Evolutionary conservation across 2,113 vertebrate genomes (phyloP), one percentile per base, ranked within the genome.

Genomic region (Fregata magnificens): DNA sequence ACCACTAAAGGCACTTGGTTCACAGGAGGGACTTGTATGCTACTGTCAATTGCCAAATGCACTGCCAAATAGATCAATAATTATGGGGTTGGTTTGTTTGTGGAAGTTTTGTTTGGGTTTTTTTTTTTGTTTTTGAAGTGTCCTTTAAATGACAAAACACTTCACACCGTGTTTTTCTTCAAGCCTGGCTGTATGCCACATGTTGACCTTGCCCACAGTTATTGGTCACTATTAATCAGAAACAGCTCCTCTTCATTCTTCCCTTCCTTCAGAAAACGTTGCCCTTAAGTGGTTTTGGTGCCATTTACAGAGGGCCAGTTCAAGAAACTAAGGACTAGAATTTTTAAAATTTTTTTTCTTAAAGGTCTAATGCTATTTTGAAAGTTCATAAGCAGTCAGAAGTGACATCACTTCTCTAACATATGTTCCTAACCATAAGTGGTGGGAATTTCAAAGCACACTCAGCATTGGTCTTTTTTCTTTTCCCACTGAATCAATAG

Each of bases 251-350:
- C n/a, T 59, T 83, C 22, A 11, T 88, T 80, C 61, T 83, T 56
- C 34, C 44, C 19, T 61, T 58, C 36, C 44, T 94, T 95, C 56
- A 81, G 74, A 21, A 95, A 95, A 80, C 26, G 71, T 80, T 42
- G 19, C n/a, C 67, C 58, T 67, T 50, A n/a, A 69, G 29, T 19
- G 25, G 19, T 73, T 86, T 66, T 82, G 59, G n/a, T 88, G 74
- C 36, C 47, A 71, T 81, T 96, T 97, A 94, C 76, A 78, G 56
- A 71, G 20, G 58, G 50, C 7, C 72, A 82, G 82, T 94, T 84
- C 71, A 85, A 80, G 76, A 96, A 93, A 65, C 21, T 74, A 69
- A 90, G 55, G 66, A 70, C 47, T 36, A 55, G 26, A 53, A 5
- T 9, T 52, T 86, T 24, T 18, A 26, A 26, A 13, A 13, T 21